Base-by-base conservation (phyloP, 2,113 vertebrate genomes). In the Emberiza fucata region DNA sequence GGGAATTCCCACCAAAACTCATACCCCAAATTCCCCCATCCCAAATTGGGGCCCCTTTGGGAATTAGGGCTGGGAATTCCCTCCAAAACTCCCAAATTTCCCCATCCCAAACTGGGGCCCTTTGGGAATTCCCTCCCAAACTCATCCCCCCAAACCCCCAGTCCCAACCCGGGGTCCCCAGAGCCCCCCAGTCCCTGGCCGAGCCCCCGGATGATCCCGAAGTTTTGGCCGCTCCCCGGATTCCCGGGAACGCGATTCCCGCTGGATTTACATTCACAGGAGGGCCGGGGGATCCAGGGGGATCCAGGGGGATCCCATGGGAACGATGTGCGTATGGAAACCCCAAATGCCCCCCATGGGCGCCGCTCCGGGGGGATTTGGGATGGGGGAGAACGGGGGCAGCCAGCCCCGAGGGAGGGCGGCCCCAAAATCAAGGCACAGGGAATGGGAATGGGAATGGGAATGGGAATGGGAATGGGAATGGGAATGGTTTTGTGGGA, bases 361-460 rank as follows among this genome's bases (percentile, higher is more conserved):
- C 28, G 8, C 48, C 5, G 8, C 64, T 40, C 47, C 7, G 4
- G 33, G 56, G 33, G 64, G 39, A 18, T 20, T 59, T 1, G 59
- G 66, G 73, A 59, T 7, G 37, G 21, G 80, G 35, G 50, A 9
- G 9, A 68, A 11, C 1, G 14, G 64, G 33, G 33, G 59, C 18
- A 33, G 29, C 56, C 8, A 0, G 5, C 75, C 68, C 75, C 2
- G 5, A 33, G 44, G 5, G 8, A 4, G 9, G 56, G 37, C 14
- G 8, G n/a, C 60, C 40, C 73, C 21, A 0, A 39, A 60, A 10
- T 94, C 92, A 97, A 98, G 97, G 97, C 97, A 98, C 97, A 97
- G 94, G 90, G 93, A 91, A 56, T 56, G 53, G 53, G 29, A 56
- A 33, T 56, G 53, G 53, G 8, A n/a, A n/a, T 37, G 8, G 37